Evolutionary conservation across 2,888 invertebrate genomes (phyloP), one percentile per base, ranked within the genome.

Genomic region (Nebria brevicollis): DNA sequence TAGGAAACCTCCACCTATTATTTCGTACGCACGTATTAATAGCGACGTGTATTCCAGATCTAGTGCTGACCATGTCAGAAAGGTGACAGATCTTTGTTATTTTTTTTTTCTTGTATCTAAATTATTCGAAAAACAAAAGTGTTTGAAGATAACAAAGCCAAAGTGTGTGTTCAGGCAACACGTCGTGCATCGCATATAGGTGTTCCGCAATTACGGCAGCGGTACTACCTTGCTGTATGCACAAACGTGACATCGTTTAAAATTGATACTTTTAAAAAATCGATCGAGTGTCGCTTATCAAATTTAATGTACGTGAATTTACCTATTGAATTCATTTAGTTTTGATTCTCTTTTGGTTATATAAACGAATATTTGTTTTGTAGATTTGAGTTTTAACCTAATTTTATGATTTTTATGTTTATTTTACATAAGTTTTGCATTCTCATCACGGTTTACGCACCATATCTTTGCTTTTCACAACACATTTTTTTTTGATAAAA

Each of bases 21-120:
- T 81, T 66, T 77, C 81, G 20, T 73, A 77, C 77, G 77, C 77
- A 73, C 81, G 73, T 26, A 66, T 77, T 43, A 81, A 81, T 72
- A 77, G 77, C 66, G 81, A 80, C 64, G 75, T 72, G 26, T 80
- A 70, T 41, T 80, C 80, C 54, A 68, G 80, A 70, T 72, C 80
- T 34, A 64, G 75, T 34, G 68, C 42, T 26, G 80, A 80, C 54
- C 80, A 80, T 80, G 80, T 65, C 70, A 80, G 75, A 75, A 80
- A 80, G 80, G 80, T 80, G 74, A 80, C 70, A 70, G 70, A 70
- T 26, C 70, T 70, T 70, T 70, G 54, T 54, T 54, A 54, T 54
- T 54, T 54, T 54, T 54, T 54, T 43, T 54, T 54, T 54, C 25
- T 70, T 70, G 25, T 70, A 70, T 70, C 70, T 34, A 34, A 70